A percentile compares a stretch with the other conserved stretches of the same genome.
These are phyloP conservation scores for Atethmia centrago DNA, from an alignment of 2,888 invertebrate species.

Conservation along the genomic window DNA sequence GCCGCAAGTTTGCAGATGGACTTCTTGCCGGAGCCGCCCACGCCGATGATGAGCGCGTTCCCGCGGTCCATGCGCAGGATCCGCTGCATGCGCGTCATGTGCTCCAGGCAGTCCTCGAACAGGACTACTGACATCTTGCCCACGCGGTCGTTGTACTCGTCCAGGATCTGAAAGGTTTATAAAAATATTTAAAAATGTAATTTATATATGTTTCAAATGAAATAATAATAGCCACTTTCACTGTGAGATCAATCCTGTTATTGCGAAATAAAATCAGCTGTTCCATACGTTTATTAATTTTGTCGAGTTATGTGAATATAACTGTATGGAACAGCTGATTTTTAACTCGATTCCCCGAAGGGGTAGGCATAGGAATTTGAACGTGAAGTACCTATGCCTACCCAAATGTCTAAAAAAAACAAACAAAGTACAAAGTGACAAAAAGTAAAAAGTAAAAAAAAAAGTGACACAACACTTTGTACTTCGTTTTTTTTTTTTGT, in stretches of 20 bases:
- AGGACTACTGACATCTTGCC: constrained; percentile 95
- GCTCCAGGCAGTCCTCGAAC: constrained; percentile 97
- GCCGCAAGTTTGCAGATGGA: constrained; percentile 94
- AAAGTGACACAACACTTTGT: too few species aligned
- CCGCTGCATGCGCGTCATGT: constrained; percentile 96
- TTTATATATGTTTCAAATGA: neutral
- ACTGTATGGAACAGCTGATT: neutral
- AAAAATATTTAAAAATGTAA: neutral
- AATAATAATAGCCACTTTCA: neutral
- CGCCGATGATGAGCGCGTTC: constrained; percentile 96
- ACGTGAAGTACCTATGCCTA: neutral
- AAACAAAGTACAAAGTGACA: too few species aligned
- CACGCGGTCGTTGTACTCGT: constrained; percentile 95
- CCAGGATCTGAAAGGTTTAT: constrained; percentile 93
- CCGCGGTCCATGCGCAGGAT: constrained; percentile 95
- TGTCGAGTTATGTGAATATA: neutral
- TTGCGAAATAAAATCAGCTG: neutral
- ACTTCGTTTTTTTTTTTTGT: too few species aligned
- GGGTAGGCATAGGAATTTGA: too few species aligned
- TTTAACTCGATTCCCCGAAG: neutral
- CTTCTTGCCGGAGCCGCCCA: constrained; percentile 97
- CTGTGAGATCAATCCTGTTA: neutral
- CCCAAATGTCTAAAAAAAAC: too few species aligned
- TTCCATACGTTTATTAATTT: neutral
- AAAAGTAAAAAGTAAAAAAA: too few species aligned